Base-by-base conservation (phyloP, 2,113 vertebrate species). In the Ovis canadensis region DNA sequence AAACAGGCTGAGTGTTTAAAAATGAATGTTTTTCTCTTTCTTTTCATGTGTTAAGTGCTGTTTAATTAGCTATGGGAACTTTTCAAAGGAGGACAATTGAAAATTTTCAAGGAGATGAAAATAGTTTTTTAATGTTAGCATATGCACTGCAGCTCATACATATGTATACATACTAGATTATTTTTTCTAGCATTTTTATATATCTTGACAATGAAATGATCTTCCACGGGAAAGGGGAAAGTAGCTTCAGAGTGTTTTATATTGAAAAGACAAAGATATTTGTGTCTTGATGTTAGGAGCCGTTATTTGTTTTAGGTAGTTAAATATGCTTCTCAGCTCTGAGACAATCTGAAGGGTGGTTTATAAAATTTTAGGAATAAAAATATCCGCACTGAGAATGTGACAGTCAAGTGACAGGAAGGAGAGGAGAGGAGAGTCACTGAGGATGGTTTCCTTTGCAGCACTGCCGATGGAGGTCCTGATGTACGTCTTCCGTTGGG, bases 401-500 rank as follows among this genome's bases (percentile, higher is more conserved):
- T 45, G n/a, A 19, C 12, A 14, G 57, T 48, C 36, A 27, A 13
- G 23, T 31, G 54, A 12, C 36, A 8, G 0, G 3, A 3, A 14
- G 50, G 33, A 82, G 5, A 55, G 27, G 50, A 71, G 71, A 84
- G n/a, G 50, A 82, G 83, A 84, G 43, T 67, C 15, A 3, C 57
- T 97, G 48, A 93, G 59, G n/a, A 57, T 87, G 96, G 0, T 98
- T 92, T 97, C 55, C 43, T 88, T 97, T 93, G 88, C 98, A 99
- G 99, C 98, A 0, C 98, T 99, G 98, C 99, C 99, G 2, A 98
- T 99, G 98, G 99, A 99, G 98, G 99, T 99, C 97, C 98, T 99
- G 52, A 99, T 99, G 99, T 99, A 99, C 98, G 99, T 99, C 98
- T 99, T 99, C 98, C 99, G 99, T 59, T 99, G 99, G 99, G 99